A percentile compares a stretch with the other conserved stretches of the same genome.
Evolutionary conservation across 2,797 vertebrate genomes (phyloP).

Genomic region (Malacoctenus gilli): DNA sequence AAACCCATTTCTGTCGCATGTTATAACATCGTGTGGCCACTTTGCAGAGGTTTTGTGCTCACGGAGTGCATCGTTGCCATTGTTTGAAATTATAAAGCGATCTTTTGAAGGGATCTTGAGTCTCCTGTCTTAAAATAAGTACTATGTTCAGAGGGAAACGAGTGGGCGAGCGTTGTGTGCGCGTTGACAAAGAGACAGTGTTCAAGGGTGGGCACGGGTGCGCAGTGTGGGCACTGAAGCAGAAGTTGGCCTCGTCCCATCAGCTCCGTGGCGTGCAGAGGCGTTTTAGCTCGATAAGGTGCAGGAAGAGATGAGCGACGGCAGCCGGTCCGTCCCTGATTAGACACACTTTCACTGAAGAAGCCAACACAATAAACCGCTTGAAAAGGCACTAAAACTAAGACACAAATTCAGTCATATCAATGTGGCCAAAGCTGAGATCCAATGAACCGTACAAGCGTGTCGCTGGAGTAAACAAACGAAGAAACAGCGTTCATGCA

Average conservation of each 20-base stretch:
- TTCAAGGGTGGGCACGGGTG: conserved; percentile 47
- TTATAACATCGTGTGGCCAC: no score
- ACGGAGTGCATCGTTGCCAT: no score
- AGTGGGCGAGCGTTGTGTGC: conserved; percentile 42
- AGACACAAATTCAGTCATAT: no score
- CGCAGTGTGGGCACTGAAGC: conserved; percentile 57
- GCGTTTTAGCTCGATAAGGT: conserved; percentile 78
- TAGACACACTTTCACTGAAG: conserved; percentile 58
- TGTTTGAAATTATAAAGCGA: no score
- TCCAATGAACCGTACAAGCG: no score
- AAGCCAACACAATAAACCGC: background rate
- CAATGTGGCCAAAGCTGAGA: no score
- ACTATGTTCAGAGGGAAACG: conserved; percentile 37
- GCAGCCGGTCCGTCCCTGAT: conserved; percentile 49
- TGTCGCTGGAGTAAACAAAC: no score
- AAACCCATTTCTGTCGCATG: no score
- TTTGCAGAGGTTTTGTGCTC: no score
- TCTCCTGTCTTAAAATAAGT: conserved; percentile 17
- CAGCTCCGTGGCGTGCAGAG: conserved; percentile 60
- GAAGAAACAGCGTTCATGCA: no score
- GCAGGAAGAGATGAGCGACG: conserved; percentile 76
- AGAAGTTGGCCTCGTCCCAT: conserved; percentile 54
- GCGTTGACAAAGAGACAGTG: conserved; percentile 56
- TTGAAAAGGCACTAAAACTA: no score
- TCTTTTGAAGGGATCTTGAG: no score